phyloP scores from a whole-genome alignment of 2,888 invertebrate genomes.

The Muschampia plurimacula region DNA sequence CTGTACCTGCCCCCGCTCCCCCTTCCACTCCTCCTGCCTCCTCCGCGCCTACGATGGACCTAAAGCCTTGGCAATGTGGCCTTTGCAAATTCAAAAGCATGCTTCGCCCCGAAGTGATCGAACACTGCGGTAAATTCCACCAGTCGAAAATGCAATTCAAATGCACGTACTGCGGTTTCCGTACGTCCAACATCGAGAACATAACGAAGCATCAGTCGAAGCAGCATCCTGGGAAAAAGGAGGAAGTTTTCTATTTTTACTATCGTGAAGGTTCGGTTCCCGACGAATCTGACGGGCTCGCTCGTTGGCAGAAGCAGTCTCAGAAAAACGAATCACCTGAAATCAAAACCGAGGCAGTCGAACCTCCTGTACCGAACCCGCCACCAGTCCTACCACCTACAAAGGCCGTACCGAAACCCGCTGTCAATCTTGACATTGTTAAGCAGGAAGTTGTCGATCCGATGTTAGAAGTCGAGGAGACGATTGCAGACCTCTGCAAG shows the following conservation, averaged over 20 bases:
- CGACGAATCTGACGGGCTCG: slow-evolving; percentile 62
- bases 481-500: slow-evolving; percentile 60
- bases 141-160: slow-evolving; percentile 89
- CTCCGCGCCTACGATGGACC: slow-evolving; percentile 74
- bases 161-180: slow-evolving; percentile 88
- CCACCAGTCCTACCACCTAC: slow-evolving; percentile 30
- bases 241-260: slow-evolving; percentile 81
- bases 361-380: slow-evolving; percentile 20
- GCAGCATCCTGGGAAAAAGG: slow-evolving; percentile 79
- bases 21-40: slow-evolving; percentile 44
- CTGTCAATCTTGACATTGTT: slow-evolving; percentile 67
- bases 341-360: slow-evolving; percentile 40
- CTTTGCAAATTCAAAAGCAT: slow-evolving; percentile 87
- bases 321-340: slow-evolving; percentile 56
- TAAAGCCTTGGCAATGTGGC: slow-evolving; percentile 90
- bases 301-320: slow-evolving; percentile 70
- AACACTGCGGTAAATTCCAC: slow-evolving; percentile 87
- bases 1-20: slow-evolving; percentile 43
- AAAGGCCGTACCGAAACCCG: slow-evolving; percentile 28
- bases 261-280: slow-evolving; percentile 76
- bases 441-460: slow-evolving; percentile 62
- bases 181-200: slow-evolving; percentile 79
- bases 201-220: slow-evolving; percentile 87
- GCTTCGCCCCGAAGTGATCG: slow-evolving; percentile 85
- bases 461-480: slow-evolving; percentile 47